Evolutionary conservation across 2,888 invertebrate species (phyloP), one percentile per base, ranked within the genome.

Genomic region (Xanthorhoe spadicearia): DNA sequence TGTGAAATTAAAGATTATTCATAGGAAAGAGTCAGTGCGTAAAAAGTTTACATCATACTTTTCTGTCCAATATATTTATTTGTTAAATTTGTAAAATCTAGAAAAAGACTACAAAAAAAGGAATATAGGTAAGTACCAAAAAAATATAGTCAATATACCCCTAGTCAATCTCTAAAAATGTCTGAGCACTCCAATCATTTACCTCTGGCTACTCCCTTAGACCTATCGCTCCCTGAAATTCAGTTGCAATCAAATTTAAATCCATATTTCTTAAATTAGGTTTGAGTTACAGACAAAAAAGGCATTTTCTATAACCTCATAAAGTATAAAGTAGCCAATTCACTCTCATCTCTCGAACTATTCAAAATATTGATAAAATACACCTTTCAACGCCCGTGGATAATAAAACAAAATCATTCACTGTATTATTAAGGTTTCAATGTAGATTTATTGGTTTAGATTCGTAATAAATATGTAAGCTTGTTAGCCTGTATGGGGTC

Each of bases 371-470:
- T 68, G 53, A 49, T 66, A 69, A 68, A 52, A 61, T 63, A 61
- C 66, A 70, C 50, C 68, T 72, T 71, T 78, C 67, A 56, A 69
- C 66, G 69, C 72, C 60, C 17, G 48, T 55, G 61, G 62, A 57
- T 75, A 77, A 77, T 69, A 73, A 77, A 79, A 76, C 68, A 61
- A 72, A 70, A 71, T 71, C 66, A 61, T 70, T 65, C 62, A 69
- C 73, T 76, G 59, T 83, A 74, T 82, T 82, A 86, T 86, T 83
- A 84, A 82, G 74, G 76, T 79, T 83, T 82, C 84, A 81, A 78
- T 78, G 63, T 73, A 71, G 82, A 88, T 88, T 87, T 86, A 88
- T 87, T 73, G 78, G 81, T 66, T 85, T 84, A 84, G 84, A 82
- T 81, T 78, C 74, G 78, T 81, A 78, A 83, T 83, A 85, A 85